Base-by-base conservation (phyloP, 2,888 invertebrate genomes). In the Alcis repandata region DNA sequence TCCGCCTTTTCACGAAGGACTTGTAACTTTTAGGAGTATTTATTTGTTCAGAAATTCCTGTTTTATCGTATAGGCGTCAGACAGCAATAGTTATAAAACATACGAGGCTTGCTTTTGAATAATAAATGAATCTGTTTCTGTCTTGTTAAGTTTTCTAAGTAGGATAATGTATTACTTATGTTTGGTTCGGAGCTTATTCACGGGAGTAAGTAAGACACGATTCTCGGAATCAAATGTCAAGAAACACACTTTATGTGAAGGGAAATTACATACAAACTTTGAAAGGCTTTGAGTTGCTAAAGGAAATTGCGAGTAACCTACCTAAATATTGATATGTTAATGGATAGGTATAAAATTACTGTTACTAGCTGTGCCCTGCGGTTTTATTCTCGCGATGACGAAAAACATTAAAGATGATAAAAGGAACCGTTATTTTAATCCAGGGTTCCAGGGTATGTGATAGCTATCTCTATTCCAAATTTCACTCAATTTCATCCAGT, bases 1-100 rank as follows among this genome's bases (percentile, higher is more conserved):
- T 77, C 77, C 65, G 69, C 68, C 71, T 69, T 69, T 74, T 67
- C 61, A 67, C 65, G 66, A 63, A 71, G 67, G 66, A 74, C 71
- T 68, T 41, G 63, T 67, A 65, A 64, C 56, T 72, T 63, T 65
- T 58, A 58, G 54, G 54, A 45, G 41, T 65, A 43, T 45, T 59
- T 53, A 40, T 43, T 56, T 58, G 38, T 51, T 69, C 46, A 59
- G 63, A 53, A 67, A 67, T 51, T 27, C 33, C 56, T 54, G 51
- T 57, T 49, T 57, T 66, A 65, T 63, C 19, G 62, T 56, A 57
- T 58, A 51, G 46, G 32, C 32, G 36, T 58, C 15, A 60, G 53
- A 27, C 27, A 45, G 41, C 56, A 49, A 43, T 46, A 36, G 49
- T 33, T 40, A 33, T 53, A 63, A 57, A 52, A 64, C 40, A 53